Evolutionary conservation across 1,140 invertebrate species (phyloP).

Genomic region (Zaprionus davidi): DNA sequence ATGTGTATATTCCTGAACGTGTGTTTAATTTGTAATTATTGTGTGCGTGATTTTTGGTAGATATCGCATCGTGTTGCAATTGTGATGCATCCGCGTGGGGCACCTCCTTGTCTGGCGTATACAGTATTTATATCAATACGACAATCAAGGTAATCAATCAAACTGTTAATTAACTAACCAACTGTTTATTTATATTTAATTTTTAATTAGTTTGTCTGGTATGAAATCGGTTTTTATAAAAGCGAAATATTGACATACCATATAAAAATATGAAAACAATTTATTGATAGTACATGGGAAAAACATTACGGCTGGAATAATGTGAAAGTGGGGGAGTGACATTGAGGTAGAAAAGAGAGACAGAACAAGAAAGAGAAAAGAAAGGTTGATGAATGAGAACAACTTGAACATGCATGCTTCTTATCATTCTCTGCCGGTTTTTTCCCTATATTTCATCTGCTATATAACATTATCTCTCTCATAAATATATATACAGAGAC

Average conservation of each 20-base stretch:
- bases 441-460: too few relatives aligned
- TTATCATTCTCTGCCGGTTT: background rate
- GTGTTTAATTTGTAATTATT: constrained; percentile 70
- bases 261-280: constrained; percentile 8
- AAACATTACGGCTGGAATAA: background rate
- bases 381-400: background rate
- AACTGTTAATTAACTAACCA: constrained; percentile 79
- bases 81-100: background rate
- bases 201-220: constrained; percentile 70
- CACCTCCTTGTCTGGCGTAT: constrained; percentile 9
- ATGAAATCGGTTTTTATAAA: constrained; percentile 20
- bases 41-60: constrained; percentile 73
- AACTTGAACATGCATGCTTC: background rate
- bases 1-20: constrained; percentile 3
- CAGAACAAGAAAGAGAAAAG: background rate
- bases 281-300: background rate
- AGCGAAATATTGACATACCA: background rate
- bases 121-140: constrained; percentile 54
- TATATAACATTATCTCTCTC: too few relatives aligned
- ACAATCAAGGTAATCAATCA: constrained; percentile 75
- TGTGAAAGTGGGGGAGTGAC: background rate
- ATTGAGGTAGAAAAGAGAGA: background rate
- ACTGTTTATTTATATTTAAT: constrained; percentile 64
- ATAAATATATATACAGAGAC: too few relatives aligned
- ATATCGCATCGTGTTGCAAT: constrained; percentile 34